Conservation (phyloP, 2,797 vertebrate genomes). For the Lutra lutra region DNA sequence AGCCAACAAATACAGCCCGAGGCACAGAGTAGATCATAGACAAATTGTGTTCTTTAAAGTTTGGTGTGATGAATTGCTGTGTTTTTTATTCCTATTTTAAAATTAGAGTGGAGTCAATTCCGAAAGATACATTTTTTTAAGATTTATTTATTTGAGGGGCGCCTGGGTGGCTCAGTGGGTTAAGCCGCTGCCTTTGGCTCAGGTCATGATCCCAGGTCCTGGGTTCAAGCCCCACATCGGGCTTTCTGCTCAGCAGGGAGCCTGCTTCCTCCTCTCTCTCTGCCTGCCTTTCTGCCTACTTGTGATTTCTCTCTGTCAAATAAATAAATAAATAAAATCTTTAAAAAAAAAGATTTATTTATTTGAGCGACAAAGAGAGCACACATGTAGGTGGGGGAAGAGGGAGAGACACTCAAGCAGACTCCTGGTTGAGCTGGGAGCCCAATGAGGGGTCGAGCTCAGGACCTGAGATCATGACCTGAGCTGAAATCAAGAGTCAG, state of each 20-base stretch:
- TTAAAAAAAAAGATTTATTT: too few relatives aligned
- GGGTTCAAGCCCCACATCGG: too few relatives aligned
- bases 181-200: too few relatives aligned
- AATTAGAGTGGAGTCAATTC: neutral
- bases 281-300: too few relatives aligned
- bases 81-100: neutral
- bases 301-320: too few relatives aligned
- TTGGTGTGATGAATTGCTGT: neutral
- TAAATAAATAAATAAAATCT: too few relatives aligned
- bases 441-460: neutral
- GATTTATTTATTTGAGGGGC: neutral
- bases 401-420: neutral
- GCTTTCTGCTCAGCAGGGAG: too few relatives aligned
- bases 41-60: neutral
- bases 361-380: neutral
- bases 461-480: neutral
- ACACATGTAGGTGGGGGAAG: neutral
- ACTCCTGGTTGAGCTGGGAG: neutral
- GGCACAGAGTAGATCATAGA: neutral
- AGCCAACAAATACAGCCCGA: neutral
- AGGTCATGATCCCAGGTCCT: too few relatives aligned
- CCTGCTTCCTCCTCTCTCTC: too few relatives aligned
- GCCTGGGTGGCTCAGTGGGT: too few relatives aligned
- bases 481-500: neutral
- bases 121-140: neutral